These are phyloP conservation scores for Mactra quadrangularis DNA, from an alignment of 1,140 invertebrate species.

Conservation along the genomic window DNA sequence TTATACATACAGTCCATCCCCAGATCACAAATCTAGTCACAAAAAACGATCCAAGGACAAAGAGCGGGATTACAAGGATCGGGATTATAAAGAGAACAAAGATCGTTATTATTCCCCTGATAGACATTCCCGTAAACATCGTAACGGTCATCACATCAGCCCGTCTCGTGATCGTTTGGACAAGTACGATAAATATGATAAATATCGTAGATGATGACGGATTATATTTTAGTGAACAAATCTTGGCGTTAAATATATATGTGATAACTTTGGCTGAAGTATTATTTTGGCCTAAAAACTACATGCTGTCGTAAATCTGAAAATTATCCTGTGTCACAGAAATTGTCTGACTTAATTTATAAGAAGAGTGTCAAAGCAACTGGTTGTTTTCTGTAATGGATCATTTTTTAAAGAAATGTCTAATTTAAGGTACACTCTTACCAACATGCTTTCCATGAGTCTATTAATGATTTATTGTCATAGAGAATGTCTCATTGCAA, in stretches of 20 bases:
- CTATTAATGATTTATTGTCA: too few relatives aligned
- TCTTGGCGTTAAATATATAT: not conserved
- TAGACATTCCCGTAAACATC: constrained; percentile 71
- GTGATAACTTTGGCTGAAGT: not conserved
- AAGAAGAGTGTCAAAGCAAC: too few relatives aligned
- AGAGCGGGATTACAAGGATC: constrained; percentile 65
- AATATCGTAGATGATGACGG: constrained; percentile 48
- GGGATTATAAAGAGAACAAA: constrained; percentile 58
- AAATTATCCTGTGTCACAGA: too few relatives aligned
- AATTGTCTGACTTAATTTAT: too few relatives aligned
- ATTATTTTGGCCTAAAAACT: not conserved
- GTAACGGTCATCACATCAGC: constrained; percentile 71
- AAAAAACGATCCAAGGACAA: constrained; percentile 73
- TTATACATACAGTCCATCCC: constrained; percentile 65
- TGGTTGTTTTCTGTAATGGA: too few relatives aligned
- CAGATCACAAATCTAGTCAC: constrained; percentile 69
- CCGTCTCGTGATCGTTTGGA: constrained; percentile 68
- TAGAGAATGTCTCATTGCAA: too few relatives aligned
- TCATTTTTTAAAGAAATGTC: too few relatives aligned
- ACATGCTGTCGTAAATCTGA: too few relatives aligned
- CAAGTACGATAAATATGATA: constrained; percentile 72
- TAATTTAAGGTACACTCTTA: too few relatives aligned
- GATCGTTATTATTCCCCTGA: constrained; percentile 70
- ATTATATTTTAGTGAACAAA: too few relatives aligned
- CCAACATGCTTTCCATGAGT: too few relatives aligned